These are phyloP conservation scores for Argyresthia goedartella DNA, from an alignment of 2,888 invertebrate genomes.

Conservation along the genomic window DNA sequence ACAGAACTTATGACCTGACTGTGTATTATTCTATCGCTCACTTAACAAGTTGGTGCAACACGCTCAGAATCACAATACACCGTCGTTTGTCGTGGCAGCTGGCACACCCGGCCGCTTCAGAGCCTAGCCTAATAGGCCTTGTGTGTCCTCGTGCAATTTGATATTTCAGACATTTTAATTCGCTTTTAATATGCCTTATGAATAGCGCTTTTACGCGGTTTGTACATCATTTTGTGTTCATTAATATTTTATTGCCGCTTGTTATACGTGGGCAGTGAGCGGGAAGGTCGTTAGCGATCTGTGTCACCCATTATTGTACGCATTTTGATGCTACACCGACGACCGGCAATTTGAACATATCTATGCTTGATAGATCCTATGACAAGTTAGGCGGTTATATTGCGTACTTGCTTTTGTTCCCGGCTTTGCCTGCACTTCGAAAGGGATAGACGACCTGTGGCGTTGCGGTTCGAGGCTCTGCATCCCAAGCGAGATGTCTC, in stretches of 20 bases:
- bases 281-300: slow-evolving; percentile 33
- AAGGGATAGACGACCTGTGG: no score
- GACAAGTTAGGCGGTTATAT: neutral
- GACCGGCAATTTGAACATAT: neutral
- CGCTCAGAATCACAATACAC: no score
- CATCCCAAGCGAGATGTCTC: no score
- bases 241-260: slow-evolving; percentile 57
- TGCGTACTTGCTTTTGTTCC: neutral
- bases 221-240: slow-evolving; percentile 61
- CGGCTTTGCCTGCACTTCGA: no score
- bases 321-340: slow-evolving; percentile 4
- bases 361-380: slow-evolving; percentile 8
- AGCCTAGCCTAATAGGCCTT: slow-evolving; percentile 34
- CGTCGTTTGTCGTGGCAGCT: no score
- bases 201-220: slow-evolving; percentile 60
- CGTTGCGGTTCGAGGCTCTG: no score
- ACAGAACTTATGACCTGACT: no score
- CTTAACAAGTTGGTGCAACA: no score
- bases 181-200: slow-evolving; percentile 51
- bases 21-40: no score
- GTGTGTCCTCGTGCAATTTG: slow-evolving; percentile 48
- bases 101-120: no score
- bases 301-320: slow-evolving; percentile 15
- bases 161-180: slow-evolving; percentile 66
- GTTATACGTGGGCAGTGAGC: slow-evolving; percentile 44